Conservation (phyloP, 2,113 vertebrate species). For the Arizona elegans region DNA sequence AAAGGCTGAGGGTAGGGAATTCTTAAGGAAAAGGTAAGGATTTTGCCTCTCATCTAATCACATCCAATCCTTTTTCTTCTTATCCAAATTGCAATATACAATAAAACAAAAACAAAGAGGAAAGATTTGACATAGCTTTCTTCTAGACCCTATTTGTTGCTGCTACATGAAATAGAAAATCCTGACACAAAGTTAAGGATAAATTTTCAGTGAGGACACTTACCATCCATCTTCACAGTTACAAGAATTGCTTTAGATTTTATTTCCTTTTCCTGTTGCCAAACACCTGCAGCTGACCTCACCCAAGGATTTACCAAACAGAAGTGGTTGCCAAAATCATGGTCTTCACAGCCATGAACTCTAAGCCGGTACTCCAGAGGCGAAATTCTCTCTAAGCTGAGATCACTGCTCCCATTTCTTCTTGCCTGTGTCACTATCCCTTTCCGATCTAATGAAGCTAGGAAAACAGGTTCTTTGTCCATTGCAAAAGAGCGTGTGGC, state of each 20-base stretch:
- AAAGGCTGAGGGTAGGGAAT: background rate
- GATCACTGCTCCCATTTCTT: slow-evolving; percentile 82
- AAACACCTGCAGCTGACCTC: slow-evolving; percentile 73
- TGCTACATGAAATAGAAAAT: background rate
- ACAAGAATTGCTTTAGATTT: slow-evolving; percentile 80
- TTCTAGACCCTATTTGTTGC: background rate
- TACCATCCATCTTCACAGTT: slow-evolving; percentile 87
- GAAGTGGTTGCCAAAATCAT: slow-evolving; percentile 87
- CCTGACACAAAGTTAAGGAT: background rate
- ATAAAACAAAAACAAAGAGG: background rate
- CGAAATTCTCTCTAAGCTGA: slow-evolving; percentile 82
- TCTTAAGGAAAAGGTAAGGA: background rate
- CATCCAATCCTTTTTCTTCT: background rate
- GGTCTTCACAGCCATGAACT: slow-evolving; percentile 82
- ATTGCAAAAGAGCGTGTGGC: slow-evolving; percentile 73
- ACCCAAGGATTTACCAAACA: slow-evolving; percentile 87
- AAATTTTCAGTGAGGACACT: slow-evolving; percentile 44
- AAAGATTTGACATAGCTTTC: background rate
- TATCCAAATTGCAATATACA: background rate
- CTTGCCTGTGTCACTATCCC: slow-evolving; percentile 75
- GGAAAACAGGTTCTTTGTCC: slow-evolving; percentile 57
- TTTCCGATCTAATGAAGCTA: slow-evolving; percentile 80
- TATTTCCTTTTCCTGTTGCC: slow-evolving; percentile 81
- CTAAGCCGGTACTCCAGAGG: slow-evolving; percentile 76
- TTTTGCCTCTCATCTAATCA: background rate